These are phyloP conservation scores for Prietella phreatophila DNA, from an alignment of 2,113 vertebrate genomes.

Conservation along the genomic window DNA sequence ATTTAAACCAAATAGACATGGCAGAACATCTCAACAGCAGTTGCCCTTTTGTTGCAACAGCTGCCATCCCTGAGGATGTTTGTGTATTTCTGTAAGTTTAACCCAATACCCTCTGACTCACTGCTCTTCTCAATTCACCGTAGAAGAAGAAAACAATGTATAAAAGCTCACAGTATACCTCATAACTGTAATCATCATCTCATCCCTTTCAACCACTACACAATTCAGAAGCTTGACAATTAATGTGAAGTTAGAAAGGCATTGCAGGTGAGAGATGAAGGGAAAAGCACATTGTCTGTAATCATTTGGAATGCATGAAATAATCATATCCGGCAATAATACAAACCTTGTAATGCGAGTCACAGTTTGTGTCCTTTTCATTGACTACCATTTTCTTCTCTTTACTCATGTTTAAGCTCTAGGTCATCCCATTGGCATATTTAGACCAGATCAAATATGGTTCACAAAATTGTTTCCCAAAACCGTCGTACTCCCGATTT, in stretches of 20 bases:
- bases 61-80: constrained; percentile 46
- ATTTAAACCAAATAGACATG: constrained; percentile 33
- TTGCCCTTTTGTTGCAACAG: constrained; percentile 50
- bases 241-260: constrained; percentile 12
- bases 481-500: too few species aligned
- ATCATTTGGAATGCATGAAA: constrained; percentile 30
- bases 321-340: background rate
- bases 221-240: constrained; percentile 35
- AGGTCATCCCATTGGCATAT: background rate
- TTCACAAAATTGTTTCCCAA: too few species aligned
- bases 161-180: constrained; percentile 15
- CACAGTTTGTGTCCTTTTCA: background rate
- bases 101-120: constrained; percentile 55
- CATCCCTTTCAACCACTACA: constrained; percentile 3
- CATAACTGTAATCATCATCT: constrained; percentile 21
- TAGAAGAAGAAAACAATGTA: constrained; percentile 23
- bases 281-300: background rate
- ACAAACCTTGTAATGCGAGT: constrained; percentile 27
- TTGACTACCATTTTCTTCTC: background rate
- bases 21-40: constrained; percentile 38
- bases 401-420: constrained; percentile 10
- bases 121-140: constrained; percentile 21
- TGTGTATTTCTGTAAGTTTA: constrained; percentile 38
- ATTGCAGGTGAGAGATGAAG: constrained; percentile 31
- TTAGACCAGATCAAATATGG: background rate